Base-by-base conservation (phyloP, 2,888 invertebrate species). In the Tetropium fuscum region DNA sequence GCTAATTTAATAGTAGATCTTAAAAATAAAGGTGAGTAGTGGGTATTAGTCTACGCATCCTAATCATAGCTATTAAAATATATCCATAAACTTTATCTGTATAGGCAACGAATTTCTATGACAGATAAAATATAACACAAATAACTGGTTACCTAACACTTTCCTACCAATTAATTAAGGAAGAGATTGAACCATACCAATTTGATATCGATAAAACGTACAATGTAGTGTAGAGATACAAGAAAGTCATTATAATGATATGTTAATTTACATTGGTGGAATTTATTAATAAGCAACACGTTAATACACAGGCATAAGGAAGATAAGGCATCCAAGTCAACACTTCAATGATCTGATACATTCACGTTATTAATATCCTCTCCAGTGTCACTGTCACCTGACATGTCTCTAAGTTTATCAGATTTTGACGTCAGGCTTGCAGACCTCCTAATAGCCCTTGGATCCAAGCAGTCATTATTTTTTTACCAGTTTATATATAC, bases 241-340 rank as follows among this genome's bases (percentile, higher is more conserved):
- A 41, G 48, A 48, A 41, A 57, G 43, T 41, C 62, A 60, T 63
- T 65, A 64, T 64, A 64, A 67, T 64, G 63, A 68, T 70, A 72
- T 72, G 72, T 71, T 71, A 72, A 72, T 72, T 68, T 69, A 57
- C 62, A 63, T 58, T 64, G 56, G 66, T 64, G 58, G 61, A 62
- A 68, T 67, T 70, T 68, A 70, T 73, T 73, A 72, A 72, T 72
- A 69, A 70, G 64, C 63, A 69, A 70, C 71, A 68, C 70, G 70
- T 69, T 73, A 70, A 69, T 70, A 69, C 64, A 62, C 61, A 64
- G 66, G 66, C 61, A 68, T 58, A 56, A 51, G 45, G 51, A 45
- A 68, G 70, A 69, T 69, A 70, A 69, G 58, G 53, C 45, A 59
- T 55, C 53, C 64, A 49, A 68, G 68, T 72, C 70, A 71, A 73